Conservation (phyloP, 2,113 vertebrate genomes). For the Gambusia holbrooki region DNA sequence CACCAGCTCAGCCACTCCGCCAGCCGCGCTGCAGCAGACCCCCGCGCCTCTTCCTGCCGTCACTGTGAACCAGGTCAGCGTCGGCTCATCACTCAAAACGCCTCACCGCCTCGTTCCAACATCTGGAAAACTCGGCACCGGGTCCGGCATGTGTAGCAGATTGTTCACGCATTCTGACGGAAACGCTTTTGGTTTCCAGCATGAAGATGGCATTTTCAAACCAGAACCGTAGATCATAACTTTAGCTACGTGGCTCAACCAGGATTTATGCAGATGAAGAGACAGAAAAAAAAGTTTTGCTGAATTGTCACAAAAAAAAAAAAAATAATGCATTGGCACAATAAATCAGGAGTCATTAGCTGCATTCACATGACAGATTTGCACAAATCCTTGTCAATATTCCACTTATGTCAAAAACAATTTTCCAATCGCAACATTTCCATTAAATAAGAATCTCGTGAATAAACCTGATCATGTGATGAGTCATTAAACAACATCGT, state of each 20-base stretch:
- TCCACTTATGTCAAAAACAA: no score
- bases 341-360: no score
- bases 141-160: conserved; percentile 4
- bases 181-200: no score
- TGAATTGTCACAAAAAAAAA: not conserved
- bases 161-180: not conserved
- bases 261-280: not conserved
- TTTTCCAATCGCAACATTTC: no score
- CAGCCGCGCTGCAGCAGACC: conserved; percentile 55
- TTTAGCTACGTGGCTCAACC: not conserved
- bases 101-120: not conserved
- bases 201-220: conserved; percentile 4
- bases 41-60: conserved; percentile 50
- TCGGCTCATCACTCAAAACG: conserved; percentile 1
- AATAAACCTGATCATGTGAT: no score
- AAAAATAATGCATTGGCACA: no score
- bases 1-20: conserved; percentile 61
- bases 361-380: no score
- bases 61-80: conserved; percentile 63
- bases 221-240: not conserved
- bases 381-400: no score
- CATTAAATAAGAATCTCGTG: no score
- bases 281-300: not conserved
- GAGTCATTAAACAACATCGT: no score
- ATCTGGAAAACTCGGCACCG: conserved; percentile 16